Conservation (phyloP, 2,888 invertebrate genomes). For the Drosophila barbarae region DNA sequence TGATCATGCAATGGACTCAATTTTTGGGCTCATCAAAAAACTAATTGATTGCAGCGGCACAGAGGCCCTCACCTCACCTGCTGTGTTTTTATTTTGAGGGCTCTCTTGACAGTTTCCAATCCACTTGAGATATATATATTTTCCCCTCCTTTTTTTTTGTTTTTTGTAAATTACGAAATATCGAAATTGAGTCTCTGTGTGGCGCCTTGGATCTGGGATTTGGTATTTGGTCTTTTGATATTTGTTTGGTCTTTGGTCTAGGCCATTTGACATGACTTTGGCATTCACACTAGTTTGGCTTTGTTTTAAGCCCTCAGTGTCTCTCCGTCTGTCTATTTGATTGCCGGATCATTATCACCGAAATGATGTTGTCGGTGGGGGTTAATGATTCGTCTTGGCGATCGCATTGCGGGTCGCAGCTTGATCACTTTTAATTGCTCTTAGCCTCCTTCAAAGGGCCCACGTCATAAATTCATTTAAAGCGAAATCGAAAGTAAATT, state of each 20-base stretch:
- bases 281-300: slow-evolving; percentile 56
- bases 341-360: slow-evolving; percentile 66
- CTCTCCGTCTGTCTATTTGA: slow-evolving; percentile 43
- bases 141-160: neutral
- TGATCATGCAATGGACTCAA: slow-evolving; percentile 42
- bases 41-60: slow-evolving; percentile 33
- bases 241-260: slow-evolving; percentile 51
- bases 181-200: slow-evolving; percentile 27
- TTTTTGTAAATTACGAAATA: slow-evolving; percentile 34
- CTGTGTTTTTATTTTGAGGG: slow-evolving; percentile 18
- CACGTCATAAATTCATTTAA: slow-evolving; percentile 63
- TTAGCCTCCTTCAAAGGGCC: slow-evolving; percentile 31
- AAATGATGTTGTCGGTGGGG: slow-evolving; percentile 49
- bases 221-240: slow-evolving; percentile 44
- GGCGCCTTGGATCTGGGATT: slow-evolving; percentile 7
- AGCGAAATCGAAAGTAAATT: slow-evolving; percentile 62
- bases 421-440: slow-evolving; percentile 59
- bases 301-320: slow-evolving; percentile 32
- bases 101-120: slow-evolving; percentile 31
- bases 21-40: slow-evolving; percentile 11
- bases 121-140: slow-evolving; percentile 19
- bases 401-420: slow-evolving; percentile 34
- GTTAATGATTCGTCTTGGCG: slow-evolving; percentile 51
- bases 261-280: slow-evolving; percentile 68
- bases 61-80: slow-evolving; percentile 27